These are phyloP conservation scores for Drosophila demipolita DNA, from an alignment of 2,888 invertebrate species.

Conservation along the genomic window DNA sequence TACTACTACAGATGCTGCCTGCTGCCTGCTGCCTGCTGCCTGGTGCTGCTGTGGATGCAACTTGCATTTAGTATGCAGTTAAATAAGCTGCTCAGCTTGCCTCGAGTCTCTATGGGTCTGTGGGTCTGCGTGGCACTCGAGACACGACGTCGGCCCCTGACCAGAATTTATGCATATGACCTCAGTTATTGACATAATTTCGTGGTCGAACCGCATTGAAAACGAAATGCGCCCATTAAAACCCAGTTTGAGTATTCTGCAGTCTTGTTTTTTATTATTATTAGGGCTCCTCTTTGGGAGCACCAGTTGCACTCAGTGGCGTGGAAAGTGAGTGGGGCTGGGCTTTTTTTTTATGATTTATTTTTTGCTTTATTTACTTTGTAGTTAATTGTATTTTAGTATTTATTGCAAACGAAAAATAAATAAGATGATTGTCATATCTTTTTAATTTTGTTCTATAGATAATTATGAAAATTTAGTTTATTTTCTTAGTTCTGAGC, in stretches of 20 bases:
- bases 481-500: background rate
- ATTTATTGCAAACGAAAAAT: background rate
- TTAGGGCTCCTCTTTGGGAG: conserved; percentile 10
- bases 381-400: background rate
- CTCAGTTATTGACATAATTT: conserved; percentile 81
- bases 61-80: conserved; percentile 73
- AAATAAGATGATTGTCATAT: background rate
- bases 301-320: conserved; percentile 17
- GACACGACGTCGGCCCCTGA: conserved; percentile 59
- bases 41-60: background rate
- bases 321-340: background rate
- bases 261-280: background rate
- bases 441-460: no score
- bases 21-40: no score
- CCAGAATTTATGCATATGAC: conserved; percentile 80
- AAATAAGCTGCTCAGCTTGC: conserved; percentile 31
- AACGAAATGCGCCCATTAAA: conserved; percentile 68
- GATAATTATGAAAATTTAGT: no score
- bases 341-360: background rate
- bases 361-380: background rate
- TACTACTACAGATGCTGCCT: conserved; percentile 3
- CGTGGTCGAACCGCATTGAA: conserved; percentile 67
- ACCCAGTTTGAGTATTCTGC: conserved; percentile 25
- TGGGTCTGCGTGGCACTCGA: conserved; percentile 67
- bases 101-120: conserved; percentile 65